A percentile compares a stretch with the other conserved stretches of the same genome.
These are phyloP conservation scores for Notodonta ziczac DNA, from an alignment of 2,888 invertebrate genomes.

Conservation along the genomic window DNA sequence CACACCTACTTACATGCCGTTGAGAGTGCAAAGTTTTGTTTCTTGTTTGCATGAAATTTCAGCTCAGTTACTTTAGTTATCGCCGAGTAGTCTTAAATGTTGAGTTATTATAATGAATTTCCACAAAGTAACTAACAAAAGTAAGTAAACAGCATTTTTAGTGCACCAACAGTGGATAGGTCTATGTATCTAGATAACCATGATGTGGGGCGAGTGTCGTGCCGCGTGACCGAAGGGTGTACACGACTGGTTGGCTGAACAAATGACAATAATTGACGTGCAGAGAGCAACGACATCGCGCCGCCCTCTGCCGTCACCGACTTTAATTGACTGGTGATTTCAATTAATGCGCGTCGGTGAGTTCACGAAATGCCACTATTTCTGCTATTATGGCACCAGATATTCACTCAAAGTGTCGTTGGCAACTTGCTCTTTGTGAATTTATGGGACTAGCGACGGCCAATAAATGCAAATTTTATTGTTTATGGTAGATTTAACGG, in stretches of 20 bases:
- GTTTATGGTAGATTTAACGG: conserved; percentile 82
- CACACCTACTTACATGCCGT: conserved; percentile 72
- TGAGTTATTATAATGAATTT: conserved; percentile 29
- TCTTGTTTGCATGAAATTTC: conserved; percentile 69
- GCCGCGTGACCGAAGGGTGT: conserved; percentile 46
- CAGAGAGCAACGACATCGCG: conserved; percentile 58
- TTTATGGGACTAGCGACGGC: conserved; percentile 79
- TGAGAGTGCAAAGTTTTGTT: conserved; percentile 77
- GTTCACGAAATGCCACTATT: conserved; percentile 67
- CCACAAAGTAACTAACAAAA: conserved; percentile 9
- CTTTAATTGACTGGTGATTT: conserved; percentile 79
- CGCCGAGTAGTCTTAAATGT: conserved; percentile 29
- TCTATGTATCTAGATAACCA: conserved; percentile 18
- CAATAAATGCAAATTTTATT: conserved; percentile 85
- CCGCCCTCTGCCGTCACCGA: conserved; percentile 56
- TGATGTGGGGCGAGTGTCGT: conserved; percentile 30
- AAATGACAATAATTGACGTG: conserved; percentile 75
- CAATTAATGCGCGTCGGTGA: conserved; percentile 73
- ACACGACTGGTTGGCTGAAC: conserved; percentile 60
- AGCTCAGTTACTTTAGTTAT: conserved; percentile 53
- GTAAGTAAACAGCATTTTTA: conserved; percentile 17
- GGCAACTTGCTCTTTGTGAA: conserved; percentile 74
- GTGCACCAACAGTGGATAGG: conserved; percentile 14
- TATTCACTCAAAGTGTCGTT: conserved; percentile 81
- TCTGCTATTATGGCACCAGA: conserved; percentile 67